phyloP scores from a whole-genome alignment of 1,140 invertebrate species.

The Glossosoma conforme region DNA sequence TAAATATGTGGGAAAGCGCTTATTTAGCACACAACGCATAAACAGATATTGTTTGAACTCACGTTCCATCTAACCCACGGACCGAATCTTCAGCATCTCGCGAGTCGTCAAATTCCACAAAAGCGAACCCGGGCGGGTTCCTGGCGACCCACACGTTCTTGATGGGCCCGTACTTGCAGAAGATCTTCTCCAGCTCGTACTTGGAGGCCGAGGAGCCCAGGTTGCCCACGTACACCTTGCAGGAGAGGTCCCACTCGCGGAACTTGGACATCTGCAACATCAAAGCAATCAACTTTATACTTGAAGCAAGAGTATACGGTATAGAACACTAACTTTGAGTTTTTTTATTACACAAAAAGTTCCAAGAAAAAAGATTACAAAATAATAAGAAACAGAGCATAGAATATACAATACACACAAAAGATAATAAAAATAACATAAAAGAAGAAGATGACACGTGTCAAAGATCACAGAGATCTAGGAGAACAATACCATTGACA shows the following conservation, averaged over 20 bases:
- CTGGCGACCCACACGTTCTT: conserved; percentile 96
- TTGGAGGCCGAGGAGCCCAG: conserved; percentile 86
- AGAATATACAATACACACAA: too few relatives aligned
- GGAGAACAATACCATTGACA: too few relatives aligned
- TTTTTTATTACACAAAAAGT: too few relatives aligned
- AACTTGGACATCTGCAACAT: conserved; percentile 61
- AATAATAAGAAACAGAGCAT: too few relatives aligned
- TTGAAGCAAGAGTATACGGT: too few relatives aligned
- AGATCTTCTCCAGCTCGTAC: conserved; percentile 87
- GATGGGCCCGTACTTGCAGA: conserved; percentile 91
- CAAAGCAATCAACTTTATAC: too few relatives aligned
- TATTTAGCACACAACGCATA: background rate
- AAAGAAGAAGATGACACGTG: too few relatives aligned
- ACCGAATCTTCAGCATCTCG: conserved; percentile 97
- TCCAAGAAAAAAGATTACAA: too few relatives aligned
- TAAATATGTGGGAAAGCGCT: background rate
- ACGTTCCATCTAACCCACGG: conserved; percentile 89
- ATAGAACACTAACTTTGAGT: too few relatives aligned
- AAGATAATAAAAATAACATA: too few relatives aligned
- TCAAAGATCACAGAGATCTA: too few relatives aligned
- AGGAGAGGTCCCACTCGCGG: conserved; percentile 88
- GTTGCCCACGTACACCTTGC: conserved; percentile 98
- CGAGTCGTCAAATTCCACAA: conserved; percentile 97
- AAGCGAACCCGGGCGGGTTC: conserved; percentile 93
- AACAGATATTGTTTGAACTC: conserved; percentile 42